These are phyloP conservation scores for Chromis chromis DNA, from an alignment of 2,797 vertebrate species.

Conservation along the genomic window DNA sequence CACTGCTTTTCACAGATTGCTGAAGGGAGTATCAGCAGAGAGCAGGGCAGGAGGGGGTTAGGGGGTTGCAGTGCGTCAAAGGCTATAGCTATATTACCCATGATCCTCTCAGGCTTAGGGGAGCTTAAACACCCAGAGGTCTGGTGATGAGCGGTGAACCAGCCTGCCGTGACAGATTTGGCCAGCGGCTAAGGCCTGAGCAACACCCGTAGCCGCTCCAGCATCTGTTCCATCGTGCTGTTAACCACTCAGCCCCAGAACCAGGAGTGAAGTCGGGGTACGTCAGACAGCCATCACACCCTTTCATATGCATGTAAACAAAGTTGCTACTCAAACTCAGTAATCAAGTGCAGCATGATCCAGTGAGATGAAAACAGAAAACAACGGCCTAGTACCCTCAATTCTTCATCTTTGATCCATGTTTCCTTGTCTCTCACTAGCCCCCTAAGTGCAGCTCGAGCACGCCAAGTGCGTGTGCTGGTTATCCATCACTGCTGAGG, in stretches of 20 bases:
- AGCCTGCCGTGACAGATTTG: constrained; percentile 70
- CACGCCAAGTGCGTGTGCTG: constrained; percentile 80
- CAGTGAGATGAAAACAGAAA: constrained; percentile 78
- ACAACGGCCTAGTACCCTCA: constrained; percentile 72
- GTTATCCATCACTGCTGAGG: constrained; percentile 74
- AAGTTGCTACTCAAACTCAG: constrained; percentile 75
- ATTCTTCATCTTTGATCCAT: constrained; percentile 63
- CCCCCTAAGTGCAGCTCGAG: constrained; percentile 76
- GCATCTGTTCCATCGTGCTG: constrained; percentile 55
- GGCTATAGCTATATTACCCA: constrained; percentile 81
- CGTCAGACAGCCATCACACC: constrained; percentile 65
- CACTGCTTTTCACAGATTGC: constrained; percentile 73
- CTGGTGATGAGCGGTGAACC: constrained; percentile 68
- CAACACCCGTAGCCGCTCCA: constrained; percentile 40
- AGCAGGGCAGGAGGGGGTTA: constrained; percentile 27
- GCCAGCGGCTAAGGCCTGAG: constrained; percentile 49
- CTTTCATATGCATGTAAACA: constrained; percentile 82
- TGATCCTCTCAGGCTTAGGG: constrained; percentile 79
- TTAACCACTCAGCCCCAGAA: constrained; percentile 41
- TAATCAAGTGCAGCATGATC: constrained; percentile 73
- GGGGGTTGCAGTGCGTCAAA: constrained; percentile 80
- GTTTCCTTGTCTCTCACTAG: constrained; percentile 59
- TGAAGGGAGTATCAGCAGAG: constrained; percentile 72
- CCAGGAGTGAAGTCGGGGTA: constrained; percentile 39
- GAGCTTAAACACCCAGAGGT: constrained; percentile 78